Conservation (phyloP, 1,140 invertebrate genomes). For the Archivesica marissinica region DNA sequence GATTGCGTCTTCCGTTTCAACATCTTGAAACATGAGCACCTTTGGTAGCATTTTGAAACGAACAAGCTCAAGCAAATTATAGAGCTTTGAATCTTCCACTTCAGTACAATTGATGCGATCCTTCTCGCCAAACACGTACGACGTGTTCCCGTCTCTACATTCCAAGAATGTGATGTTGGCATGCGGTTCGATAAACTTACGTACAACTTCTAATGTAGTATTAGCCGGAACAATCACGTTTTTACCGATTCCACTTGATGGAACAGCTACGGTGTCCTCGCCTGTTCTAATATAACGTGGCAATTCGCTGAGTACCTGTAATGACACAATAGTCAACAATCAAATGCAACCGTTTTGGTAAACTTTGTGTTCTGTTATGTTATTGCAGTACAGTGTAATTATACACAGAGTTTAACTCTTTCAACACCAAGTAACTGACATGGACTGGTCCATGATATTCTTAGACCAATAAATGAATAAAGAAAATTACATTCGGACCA, state of each 20-base stretch:
- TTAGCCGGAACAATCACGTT: not conserved
- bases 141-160: not conserved
- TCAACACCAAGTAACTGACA: no score
- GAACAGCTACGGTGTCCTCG: not conserved
- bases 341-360: no score
- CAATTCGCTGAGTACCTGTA: not conserved
- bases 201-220: not conserved
- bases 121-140: not conserved
- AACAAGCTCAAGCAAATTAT: not conserved
- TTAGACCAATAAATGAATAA: no score
- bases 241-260: not conserved
- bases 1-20: not conserved
- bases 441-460: no score
- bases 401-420: no score
- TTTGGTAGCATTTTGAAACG: constrained; percentile 2
- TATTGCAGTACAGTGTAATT: no score
- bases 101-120: not conserved
- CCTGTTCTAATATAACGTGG: not conserved
- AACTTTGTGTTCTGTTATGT: no score
- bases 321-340: no score
- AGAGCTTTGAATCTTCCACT: not conserved
- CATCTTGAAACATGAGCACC: not conserved
- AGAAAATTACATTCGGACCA: no score
- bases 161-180: not conserved
- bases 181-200: not conserved